Evolutionary conservation across 2,888 invertebrate genomes (phyloP), one percentile per base, ranked within the genome.

Genomic region (Spisula solida): DNA sequence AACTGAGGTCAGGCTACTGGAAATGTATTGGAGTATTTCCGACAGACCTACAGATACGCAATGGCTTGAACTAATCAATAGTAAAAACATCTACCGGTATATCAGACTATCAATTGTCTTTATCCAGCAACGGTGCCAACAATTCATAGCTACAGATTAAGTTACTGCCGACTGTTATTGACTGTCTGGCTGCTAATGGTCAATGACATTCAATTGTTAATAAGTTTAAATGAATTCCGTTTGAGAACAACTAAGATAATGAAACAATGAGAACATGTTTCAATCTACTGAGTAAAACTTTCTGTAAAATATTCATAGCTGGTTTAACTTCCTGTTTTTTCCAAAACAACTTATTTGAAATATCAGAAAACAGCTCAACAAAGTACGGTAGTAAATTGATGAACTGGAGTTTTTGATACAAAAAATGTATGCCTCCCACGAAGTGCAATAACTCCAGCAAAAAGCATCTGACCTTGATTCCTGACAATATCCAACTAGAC

Each of bases 1-100:
- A 66, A 66, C 60, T 12, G n/a, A 25, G 10, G 12, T 8, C 25
- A 20, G 20, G 25, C 60, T 66, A 25, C 25, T 25, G 60, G 60
- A n/a, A 66, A 66, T n/a, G 20, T 66, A 66, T 66, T 66, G 60
- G 60, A 25, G 25, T 66, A 66, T 25, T 66, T 66, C 25, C 25
- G 10, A 4, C 25, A 66, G 5, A 66, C n/a, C 60, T n/a, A 66
- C 5, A 66, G 25, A 25, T 25, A 66, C 60, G 25, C 60, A n/a
- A 66, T 66, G n/a, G 60, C 60, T 66, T 6, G 60, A 66, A 66
- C 25, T 25, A 66, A 66, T 66, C 60, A 66, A 66, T 66, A 66
- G 12, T 12, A 66, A 66, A 60, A 60, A 66, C 12, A 66, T n/a
- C 60, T 10, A 41, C n/a, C 4, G 20, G 56, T 56, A 56, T 66